Evolutionary conservation across 2,113 vertebrate species (phyloP), one percentile per base, ranked within the genome.

Genomic region (Colius striatus): DNA sequence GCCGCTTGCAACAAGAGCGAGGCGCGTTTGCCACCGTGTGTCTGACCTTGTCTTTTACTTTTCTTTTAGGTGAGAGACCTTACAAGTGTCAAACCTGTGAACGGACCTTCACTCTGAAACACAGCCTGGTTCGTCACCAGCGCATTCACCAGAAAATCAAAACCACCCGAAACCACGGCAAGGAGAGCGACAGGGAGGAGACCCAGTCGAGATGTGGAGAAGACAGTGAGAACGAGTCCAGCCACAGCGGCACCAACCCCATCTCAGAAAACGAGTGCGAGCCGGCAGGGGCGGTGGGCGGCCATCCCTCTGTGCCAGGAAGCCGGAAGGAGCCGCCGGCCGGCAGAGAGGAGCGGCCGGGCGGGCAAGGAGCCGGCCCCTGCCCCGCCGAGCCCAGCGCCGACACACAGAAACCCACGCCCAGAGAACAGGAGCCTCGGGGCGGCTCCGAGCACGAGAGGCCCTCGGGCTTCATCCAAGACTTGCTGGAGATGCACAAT

Each of bases 101-200:
- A 93, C 96, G 99, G 77, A 99, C 99, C 91, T 99, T 99, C 98
- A 99, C 99, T 65, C 97, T 99, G 97, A 99, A 99, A 91, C 99
- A 99, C 98, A 99, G 99, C 96, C 98, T 99, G 83, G 99, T 99
- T 36, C 99, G 99, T 34, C 99, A 99, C 95, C 99, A 99, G 95
- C 98, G 99, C 57, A 99, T 99, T 94, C 99, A 99, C 96, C 98
- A 99, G 98, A 99, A 99, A 72, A 84, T 96, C 65, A 96, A 97
- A 91, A 97, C 96, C 77, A 13, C 98, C 96, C 61, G 97, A 95
- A 75, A 97, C 93, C 96, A 97, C 0, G 98, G 97, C 53, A 98
- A 97, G 82, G 98, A 98, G 90, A 98, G 98, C 0, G 98, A 98
- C 92, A 97, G 88, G 34, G 98, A 98, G 10, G 98, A 98, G 23